Percentiles rank a stretch among this genome's conserved stretches.
Conservation (phyloP, 2,797 vertebrate species). For the Amblyopsis hoosieri region DNA sequence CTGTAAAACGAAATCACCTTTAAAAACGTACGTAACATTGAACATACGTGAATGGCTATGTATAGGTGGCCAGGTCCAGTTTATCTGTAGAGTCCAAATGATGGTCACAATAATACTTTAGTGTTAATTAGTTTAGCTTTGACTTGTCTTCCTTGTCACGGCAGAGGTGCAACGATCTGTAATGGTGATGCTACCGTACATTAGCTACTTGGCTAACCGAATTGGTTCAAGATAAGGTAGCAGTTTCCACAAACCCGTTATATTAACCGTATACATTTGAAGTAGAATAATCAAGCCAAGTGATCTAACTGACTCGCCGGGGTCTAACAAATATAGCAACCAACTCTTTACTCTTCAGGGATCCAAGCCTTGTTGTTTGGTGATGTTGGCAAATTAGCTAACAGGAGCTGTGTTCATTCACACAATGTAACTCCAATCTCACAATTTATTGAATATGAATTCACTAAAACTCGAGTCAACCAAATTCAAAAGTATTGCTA, state of each 20-base stretch:
- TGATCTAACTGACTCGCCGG: slow-evolving; percentile 6
- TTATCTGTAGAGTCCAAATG: slow-evolving; percentile 30
- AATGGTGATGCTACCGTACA: slow-evolving; percentile 22
- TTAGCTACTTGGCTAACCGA: slow-evolving; percentile 27
- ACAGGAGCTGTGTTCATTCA: slow-evolving; percentile 11
- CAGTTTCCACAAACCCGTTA: too few relatives aligned
- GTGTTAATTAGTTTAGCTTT: slow-evolving; percentile 10
- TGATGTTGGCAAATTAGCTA: slow-evolving; percentile 27
- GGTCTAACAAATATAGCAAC: slow-evolving; percentile 33
- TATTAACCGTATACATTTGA: too few relatives aligned
- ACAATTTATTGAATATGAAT: slow-evolving; percentile 13
- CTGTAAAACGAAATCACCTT: slow-evolving; percentile 15
- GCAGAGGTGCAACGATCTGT: slow-evolving; percentile 33
- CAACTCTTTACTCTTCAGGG: slow-evolving; percentile 58
- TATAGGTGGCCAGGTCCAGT: slow-evolving; percentile 58
- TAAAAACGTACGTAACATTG: background rate
- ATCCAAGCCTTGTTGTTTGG: slow-evolving; percentile 44
- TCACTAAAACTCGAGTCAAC: slow-evolving; percentile 2
- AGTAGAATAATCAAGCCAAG: background rate
- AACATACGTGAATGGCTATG: slow-evolving; percentile 52
- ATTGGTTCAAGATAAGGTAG: background rate
- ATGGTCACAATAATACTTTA: slow-evolving; percentile 7
- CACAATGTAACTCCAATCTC: slow-evolving; percentile 5
- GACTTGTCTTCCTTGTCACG: slow-evolving; percentile 12
- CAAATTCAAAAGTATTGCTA: background rate